Evolutionary conservation across 2,113 vertebrate species (phyloP), one percentile per base, ranked within the genome.

Genomic region (Phodopus roborovskii): DNA sequence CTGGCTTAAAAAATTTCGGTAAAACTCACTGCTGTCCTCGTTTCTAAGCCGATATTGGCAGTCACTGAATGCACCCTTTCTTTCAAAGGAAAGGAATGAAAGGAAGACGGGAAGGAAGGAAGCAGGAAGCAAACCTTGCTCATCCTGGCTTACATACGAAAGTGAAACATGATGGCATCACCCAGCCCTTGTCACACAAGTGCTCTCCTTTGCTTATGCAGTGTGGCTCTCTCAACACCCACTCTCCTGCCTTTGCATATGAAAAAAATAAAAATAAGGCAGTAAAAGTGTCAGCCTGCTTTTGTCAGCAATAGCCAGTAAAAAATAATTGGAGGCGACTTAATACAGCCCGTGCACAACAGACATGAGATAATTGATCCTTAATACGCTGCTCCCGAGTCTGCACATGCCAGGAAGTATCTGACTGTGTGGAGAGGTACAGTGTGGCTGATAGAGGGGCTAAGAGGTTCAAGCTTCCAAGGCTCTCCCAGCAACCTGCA

Each of bases 251-350:
- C 96, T 90, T 15, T 62, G 81, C 73, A n/a, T n/a, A 30, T 73
- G 85, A 94, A 96, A 16, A 28, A 17, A n/a, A n/a, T n/a, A 82
- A 82, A 96, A 96, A 84, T 10, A 36, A 90, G 82, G 85, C 62
- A 83, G n/a, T 92, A 75, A 94, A 96, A 94, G 58, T 74, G 85
- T 86, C 95, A 79, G 87, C 75, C 26, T 39, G 89, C 92, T 95
- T 96, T 94, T 95, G 95, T 96, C 94, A 97, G 92, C 50, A 91
- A 82, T 42, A 96, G 91, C 89, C 90, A 95, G 83, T 96, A 96
- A 97, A 97, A 96, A 95, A 88, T 95, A 95, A 95, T 78, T 96
- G 92, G 92, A 87, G 75, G 82, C 39, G 36, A 95, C 33, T 96
- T 95, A 82, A 88, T 89, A 91, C 39, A 50, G 48, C 87, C 33